Evolutionary conservation across 2,797 vertebrate species (phyloP), one percentile per base, ranked within the genome.

Genomic region (Tinamus major): DNA sequence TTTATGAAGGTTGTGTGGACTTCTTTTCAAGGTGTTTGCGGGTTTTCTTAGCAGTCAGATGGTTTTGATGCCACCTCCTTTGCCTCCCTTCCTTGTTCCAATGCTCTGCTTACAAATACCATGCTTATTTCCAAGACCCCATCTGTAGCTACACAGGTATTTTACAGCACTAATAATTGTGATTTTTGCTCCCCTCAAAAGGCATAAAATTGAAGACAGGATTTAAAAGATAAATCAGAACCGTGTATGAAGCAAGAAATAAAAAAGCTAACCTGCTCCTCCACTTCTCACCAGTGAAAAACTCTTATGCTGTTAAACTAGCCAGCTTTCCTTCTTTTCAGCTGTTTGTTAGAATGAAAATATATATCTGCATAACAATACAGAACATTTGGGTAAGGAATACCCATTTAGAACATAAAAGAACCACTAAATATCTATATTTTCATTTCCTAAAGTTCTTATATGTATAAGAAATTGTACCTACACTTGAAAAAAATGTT

Each of bases 51-150:
- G 3, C 6, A 83, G 80, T 87, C 49, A 20, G 42, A 11, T 1
- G 0, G 16, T 26, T 85, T 76, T 48, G 9, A 48, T 42, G 17
- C 7, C 9, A 68, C 31, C 0, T 0, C 1, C 7, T 67, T 76
- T 74, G 53, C 17, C 7, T 2, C 0, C 37, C 18, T 89, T 91
- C 13, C 44, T 8, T 65, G 3, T 55, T 86, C 20, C 77, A 10
- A 6, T 74, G 13, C 7, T n/a, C 20, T 12, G 1, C 13, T 75
- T 46, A 48, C 46, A 35, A 85, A 37, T 41, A 55, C 4, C 16
- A 44, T 51, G 10, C 19, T 85, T 26, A 2, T 78, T 89, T 90
- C 15, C 62, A 68, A 19, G 9, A 41, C 56, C 44, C 17, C 76
- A 77, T 71, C 13, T 82, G 37, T 31, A 68, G 12, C n/a, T 70